Conservation (phyloP, 2,888 invertebrate species). For the Sarcophaga subvicina region DNA sequence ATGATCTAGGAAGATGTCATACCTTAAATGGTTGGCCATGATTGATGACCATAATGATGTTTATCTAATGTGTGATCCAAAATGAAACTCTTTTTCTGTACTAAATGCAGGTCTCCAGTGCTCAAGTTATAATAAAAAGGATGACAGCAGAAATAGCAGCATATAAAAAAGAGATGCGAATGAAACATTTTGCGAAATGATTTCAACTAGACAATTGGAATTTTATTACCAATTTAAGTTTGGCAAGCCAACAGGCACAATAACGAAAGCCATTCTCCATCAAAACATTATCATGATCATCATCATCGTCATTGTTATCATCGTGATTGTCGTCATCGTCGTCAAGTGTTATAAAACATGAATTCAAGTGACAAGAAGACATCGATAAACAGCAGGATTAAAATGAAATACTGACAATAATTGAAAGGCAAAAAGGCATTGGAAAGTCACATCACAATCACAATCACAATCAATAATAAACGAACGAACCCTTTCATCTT, state of each 20-base stretch:
- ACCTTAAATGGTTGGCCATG: constrained; percentile 62
- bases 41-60: constrained; percentile 68
- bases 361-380: constrained; percentile 55
- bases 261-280: constrained; percentile 34
- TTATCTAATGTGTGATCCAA: constrained; percentile 68
- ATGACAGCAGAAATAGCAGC: background rate
- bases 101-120: constrained; percentile 61
- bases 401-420: constrained; percentile 6
- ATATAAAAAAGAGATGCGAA: background rate
- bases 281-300: background rate
- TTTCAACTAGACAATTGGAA: constrained; percentile 60
- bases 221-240: constrained; percentile 66
- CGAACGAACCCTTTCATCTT: too few species aligned
- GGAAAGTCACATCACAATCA: background rate
- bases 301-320: too few species aligned
- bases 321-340: background rate
- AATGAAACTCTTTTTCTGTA: constrained; percentile 57
- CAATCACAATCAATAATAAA: too few species aligned
- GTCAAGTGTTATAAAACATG: constrained; percentile 66
- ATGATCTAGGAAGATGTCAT: constrained; percentile 66
- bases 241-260: constrained; percentile 42
- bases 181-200: background rate
- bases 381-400: constrained; percentile 18
- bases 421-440: constrained; percentile 8
- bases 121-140: constrained; percentile 33